These are phyloP conservation scores for Digitonthophagus gazella DNA, from an alignment of 2,888 invertebrate genomes.

Conservation along the genomic window DNA sequence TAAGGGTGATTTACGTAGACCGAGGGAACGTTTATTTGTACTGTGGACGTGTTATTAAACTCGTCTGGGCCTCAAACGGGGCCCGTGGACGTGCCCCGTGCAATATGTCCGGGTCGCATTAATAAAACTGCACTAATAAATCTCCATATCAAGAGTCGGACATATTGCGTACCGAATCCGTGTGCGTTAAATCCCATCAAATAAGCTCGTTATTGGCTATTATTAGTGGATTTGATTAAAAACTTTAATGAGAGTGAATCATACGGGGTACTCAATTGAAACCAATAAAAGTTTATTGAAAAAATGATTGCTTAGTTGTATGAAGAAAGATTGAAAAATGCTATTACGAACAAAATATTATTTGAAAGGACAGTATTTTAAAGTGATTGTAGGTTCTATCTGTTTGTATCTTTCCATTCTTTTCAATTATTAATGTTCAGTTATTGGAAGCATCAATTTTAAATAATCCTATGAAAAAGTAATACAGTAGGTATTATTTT, in stretches of 20 bases:
- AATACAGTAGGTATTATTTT: too few relatives aligned
- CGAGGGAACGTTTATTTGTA: constrained; percentile 2
- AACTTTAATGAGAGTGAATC: background rate
- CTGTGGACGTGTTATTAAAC: constrained; percentile 12
- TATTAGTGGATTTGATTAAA: background rate
- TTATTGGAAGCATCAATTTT: too few relatives aligned
- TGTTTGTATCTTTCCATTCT: too few relatives aligned
- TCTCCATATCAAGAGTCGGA: constrained; percentile 13
- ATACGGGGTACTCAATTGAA: too few relatives aligned
- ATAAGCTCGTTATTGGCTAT: constrained; percentile 1
- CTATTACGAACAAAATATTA: too few relatives aligned
- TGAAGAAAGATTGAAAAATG: too few relatives aligned
- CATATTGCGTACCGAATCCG: constrained; percentile 8
- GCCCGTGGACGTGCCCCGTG: background rate
- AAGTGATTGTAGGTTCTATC: too few relatives aligned
- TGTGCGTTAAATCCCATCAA: constrained; percentile 11
- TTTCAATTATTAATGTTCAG: too few relatives aligned
- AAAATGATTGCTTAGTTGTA: too few relatives aligned
- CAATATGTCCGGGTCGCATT: background rate
- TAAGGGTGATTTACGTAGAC: background rate
- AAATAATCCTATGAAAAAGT: too few relatives aligned
- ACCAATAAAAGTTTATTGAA: too few relatives aligned
- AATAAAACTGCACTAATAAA: constrained; percentile 14
- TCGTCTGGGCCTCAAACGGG: constrained; percentile 1
- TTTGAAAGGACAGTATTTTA: too few relatives aligned